Base-by-base conservation (phyloP, 2,797 vertebrate species). In the Hippopotamyrus pictus region DNA sequence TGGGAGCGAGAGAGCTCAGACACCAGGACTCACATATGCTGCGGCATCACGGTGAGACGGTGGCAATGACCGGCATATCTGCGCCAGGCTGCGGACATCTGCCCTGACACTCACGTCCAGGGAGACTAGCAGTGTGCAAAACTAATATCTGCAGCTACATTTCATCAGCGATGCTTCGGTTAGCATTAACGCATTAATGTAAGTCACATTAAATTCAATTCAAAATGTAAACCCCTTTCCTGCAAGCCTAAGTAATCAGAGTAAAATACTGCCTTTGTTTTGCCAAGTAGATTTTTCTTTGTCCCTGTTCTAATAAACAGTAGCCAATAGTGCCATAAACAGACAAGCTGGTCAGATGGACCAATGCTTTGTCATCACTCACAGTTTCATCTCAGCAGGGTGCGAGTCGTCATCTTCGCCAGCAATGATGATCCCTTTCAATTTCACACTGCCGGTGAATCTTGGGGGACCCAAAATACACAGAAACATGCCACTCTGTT, bases 361-460 rank as follows among this genome's bases (percentile, higher is more conserved):
- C 73, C 37, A 79, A 79, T 41, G 37, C 17, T 7, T 79, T n/a
- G 5, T 79, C 7, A 33, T 86, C 84, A 90, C 97, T 97, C 94
- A 99, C 98, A 99, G 96, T 91, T 98, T 95, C 91, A 99, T 96
- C 95, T 99, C 98, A 0, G 98, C 97, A 0, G 98, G 98, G 90
- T 99, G 98, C 0, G 97, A 96, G 12, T 96, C 95, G 1, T 97
- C 96, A 0, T 99, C 96, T 53, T 98, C 98, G 25, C 98, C 98
- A 89, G 98, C 96, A 89, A 99, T 95, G 11, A 99, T 97, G 89
- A 99, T 93, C 87, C 97, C 97, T 94, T 99, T 99, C 88, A 99
- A 93, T 89, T 99, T 99, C 92, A 99, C 98, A 1, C 95, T 98
- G 92, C 98, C 98, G 0, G 98, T 99, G 91, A 99, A 99, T 94